Conservation (phyloP, 2,888 invertebrate species). For the Calameuta pallipes region DNA sequence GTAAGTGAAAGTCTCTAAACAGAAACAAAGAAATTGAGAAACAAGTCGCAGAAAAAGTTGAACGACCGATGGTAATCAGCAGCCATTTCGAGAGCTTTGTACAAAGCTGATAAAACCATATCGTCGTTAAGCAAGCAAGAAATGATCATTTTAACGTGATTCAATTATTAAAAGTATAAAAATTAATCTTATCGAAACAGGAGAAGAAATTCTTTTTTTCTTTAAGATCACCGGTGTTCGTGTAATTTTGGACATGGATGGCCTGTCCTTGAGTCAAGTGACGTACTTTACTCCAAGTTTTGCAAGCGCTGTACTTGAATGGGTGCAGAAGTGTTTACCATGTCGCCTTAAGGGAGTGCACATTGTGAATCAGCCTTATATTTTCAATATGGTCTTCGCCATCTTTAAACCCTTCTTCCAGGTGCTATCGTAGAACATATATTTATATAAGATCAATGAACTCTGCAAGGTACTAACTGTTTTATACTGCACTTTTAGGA, state of each 20-base stretch:
- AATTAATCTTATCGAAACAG: background rate
- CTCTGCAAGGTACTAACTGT: background rate
- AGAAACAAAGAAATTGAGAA: background rate
- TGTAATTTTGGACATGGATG: conserved; percentile 82
- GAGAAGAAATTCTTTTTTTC: background rate
- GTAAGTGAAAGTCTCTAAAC: conserved; percentile 28
- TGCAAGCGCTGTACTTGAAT: conserved; percentile 78
- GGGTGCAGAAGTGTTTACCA: conserved; percentile 86
- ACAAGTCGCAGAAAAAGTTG: background rate
- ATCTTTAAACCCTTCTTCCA: conserved; percentile 87
- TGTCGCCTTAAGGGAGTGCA: conserved; percentile 87
- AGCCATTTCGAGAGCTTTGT: background rate
- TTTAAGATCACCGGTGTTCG: conserved; percentile 75
- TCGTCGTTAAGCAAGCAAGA: background rate
- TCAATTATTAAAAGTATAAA: background rate
- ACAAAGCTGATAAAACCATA: background rate
- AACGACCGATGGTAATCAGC: background rate
- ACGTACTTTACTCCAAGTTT: conserved; percentile 82
- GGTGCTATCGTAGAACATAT: conserved; percentile 30
- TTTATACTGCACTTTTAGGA: conserved; percentile 67
- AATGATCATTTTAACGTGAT: background rate
- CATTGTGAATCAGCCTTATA: conserved; percentile 86
- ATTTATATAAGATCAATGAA: background rate
- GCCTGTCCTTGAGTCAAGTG: conserved; percentile 78
- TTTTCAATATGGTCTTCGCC: conserved; percentile 88